A percentile compares a stretch with the other conserved stretches of the same genome.
phyloP scores from a whole-genome alignment of 2,797 vertebrate species.

The Fratercula arctica region DNA sequence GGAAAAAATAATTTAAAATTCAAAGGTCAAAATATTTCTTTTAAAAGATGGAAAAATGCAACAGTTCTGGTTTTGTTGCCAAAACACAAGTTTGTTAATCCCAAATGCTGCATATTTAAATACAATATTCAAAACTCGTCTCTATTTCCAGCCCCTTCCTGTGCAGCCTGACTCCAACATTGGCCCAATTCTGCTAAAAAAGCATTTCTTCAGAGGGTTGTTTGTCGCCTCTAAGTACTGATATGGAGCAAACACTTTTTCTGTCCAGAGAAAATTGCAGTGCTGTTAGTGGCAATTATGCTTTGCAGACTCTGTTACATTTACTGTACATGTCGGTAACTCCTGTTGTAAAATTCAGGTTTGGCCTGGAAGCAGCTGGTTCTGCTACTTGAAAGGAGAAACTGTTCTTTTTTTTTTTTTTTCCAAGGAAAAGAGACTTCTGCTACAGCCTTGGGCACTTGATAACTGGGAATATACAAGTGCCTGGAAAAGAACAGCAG shows the following conservation, averaged over 20 bases:
- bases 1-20: background rate
- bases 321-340: background rate
- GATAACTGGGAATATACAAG: background rate
- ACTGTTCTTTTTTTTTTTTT: background rate
- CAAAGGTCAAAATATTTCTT: background rate
- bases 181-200: background rate
- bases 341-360: background rate
- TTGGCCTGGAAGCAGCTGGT: background rate
- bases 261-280: background rate
- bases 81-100: background rate
- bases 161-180: background rate
- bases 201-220: background rate
- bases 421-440: background rate
- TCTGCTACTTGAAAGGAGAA: background rate
- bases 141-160: background rate
- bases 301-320: background rate
- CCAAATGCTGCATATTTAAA: background rate
- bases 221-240: background rate
- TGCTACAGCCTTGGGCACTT: background rate
- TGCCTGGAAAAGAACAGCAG: background rate
- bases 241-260: background rate
- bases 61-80: background rate
- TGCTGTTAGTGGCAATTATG: background rate
- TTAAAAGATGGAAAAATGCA: background rate
- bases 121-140: background rate